Base-by-base conservation (phyloP, 92 coral and sea anemone genomes). In the Parazoanthus darwini region DNA sequence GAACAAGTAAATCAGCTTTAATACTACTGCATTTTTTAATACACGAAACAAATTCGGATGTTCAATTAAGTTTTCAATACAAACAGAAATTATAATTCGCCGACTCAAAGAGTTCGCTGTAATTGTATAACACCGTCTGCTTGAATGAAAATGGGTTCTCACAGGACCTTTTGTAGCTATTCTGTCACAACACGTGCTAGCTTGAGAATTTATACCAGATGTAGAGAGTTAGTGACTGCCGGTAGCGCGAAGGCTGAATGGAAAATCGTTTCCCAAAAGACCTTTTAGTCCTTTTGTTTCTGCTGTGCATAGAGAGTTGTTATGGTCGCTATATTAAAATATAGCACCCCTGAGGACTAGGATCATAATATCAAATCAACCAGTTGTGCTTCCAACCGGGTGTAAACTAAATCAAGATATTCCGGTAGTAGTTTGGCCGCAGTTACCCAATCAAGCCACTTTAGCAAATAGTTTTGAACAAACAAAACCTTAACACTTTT, bases 251-350 rank as follows among this genome's bases (percentile, higher is more conserved):
- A 72, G 75, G 82, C 82, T 79, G 79, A 84, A 84, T 70, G 67
- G 43, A 29, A 43, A 84, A 84, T 51, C 59, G 79, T 84, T 63
- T 70, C 43, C 78, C 87, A 26, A 70, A 84, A 72, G 82, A 23
- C 85, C 63, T 80, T 43, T 13, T 59, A 9, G 79, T 29, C 79
- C 29, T 22, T 67, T 84, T 84, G 72, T 67, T 35, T 84, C 79
- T 71, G 87, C 87, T 84, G 87, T 84, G 87, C 87, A 44, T 84
- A 74, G 87, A 22, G 87, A 84, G 79, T 22, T 46, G 59, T 37
- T 26, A 83, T 36, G 20, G 23, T 66, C 22, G 37, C 70, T 3
- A 44, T 18, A 82, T 51, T 70, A 15, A 39, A 66, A 44, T 25
- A 26, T 46, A 71, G 78, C 26, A 71, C 87, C 78, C 87, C 67